Evolutionary conservation across 2,797 vertebrate species (phyloP).

Genomic region (Siniperca scherzeri): DNA sequence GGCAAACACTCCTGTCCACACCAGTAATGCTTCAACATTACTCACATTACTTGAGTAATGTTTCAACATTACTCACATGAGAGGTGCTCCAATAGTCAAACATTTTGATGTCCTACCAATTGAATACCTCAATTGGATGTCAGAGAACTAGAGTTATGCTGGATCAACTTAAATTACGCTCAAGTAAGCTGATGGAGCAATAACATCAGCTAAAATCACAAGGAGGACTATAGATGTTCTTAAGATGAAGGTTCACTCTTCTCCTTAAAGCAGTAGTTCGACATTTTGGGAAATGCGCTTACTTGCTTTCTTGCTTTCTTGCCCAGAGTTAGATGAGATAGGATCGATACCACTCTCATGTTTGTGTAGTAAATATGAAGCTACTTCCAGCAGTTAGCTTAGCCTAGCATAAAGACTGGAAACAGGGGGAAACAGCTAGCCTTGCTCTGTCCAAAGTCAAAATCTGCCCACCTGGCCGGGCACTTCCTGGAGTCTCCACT

Average conservation of each 20-base stretch:
- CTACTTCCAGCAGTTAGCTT: too few species aligned
- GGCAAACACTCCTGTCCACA: conserved; percentile 15
- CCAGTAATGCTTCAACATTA: neutral
- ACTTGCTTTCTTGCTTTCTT: neutral
- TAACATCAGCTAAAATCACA: neutral
- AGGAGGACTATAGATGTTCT: neutral
- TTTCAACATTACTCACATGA: conserved; percentile 4
- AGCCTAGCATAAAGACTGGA: neutral
- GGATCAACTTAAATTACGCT: neutral
- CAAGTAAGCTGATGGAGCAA: neutral
- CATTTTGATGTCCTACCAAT: neutral
- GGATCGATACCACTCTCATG: too few species aligned
- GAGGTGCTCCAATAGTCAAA: neutral
- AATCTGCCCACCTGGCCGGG: neutral
- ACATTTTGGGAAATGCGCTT: neutral
- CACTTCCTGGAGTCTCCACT: neutral
- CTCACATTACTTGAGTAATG: neutral
- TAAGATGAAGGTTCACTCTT: neutral
- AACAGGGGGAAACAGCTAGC: neutral
- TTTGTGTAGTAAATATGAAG: too few species aligned
- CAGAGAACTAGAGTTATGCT: neutral
- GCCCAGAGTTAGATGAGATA: neutral
- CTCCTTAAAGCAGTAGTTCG: neutral
- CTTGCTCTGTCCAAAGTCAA: neutral
- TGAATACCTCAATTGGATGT: neutral